A percentile compares a stretch with the other conserved stretches of the same genome.
Evolutionary conservation across 2,888 invertebrate species (phyloP).

Genomic region (Scaeva pyrastri): DNA sequence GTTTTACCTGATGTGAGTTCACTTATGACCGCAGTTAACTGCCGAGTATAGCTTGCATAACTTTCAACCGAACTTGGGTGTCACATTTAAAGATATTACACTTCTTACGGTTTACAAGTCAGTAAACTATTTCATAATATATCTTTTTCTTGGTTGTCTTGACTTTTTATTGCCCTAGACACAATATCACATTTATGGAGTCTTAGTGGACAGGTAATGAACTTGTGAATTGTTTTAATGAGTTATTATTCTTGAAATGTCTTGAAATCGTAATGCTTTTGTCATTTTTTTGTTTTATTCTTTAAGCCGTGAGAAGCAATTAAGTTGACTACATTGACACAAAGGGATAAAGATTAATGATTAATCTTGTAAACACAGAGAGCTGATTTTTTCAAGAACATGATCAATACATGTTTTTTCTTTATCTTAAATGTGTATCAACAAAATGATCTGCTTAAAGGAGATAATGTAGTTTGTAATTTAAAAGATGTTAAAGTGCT

Average conservation of each 20-base stretch:
- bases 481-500: too few relatives aligned
- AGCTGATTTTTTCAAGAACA: too few relatives aligned
- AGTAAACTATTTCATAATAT: constrained; percentile 41
- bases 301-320: constrained; percentile 14
- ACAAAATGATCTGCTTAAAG: too few relatives aligned
- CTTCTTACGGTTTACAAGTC: constrained; percentile 34
- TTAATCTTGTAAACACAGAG: background rate
- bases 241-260: too few relatives aligned
- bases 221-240: constrained; percentile 24
- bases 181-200: background rate
- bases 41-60: background rate
- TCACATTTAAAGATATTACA: constrained; percentile 1
- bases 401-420: too few relatives aligned
- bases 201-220: constrained; percentile 6
- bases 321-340: constrained; percentile 11
- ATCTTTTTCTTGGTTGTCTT: too few relatives aligned
- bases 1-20: background rate
- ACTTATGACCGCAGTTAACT: constrained; percentile 5
- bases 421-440: too few relatives aligned
- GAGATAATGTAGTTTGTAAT: too few relatives aligned
- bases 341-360: constrained; percentile 5
- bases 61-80: constrained; percentile 22
- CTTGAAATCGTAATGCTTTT: background rate
- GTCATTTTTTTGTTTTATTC: background rate
- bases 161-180: constrained; percentile 6